These are phyloP conservation scores for Ophion ellenae DNA, from an alignment of 2,888 invertebrate species.

Conservation along the genomic window DNA sequence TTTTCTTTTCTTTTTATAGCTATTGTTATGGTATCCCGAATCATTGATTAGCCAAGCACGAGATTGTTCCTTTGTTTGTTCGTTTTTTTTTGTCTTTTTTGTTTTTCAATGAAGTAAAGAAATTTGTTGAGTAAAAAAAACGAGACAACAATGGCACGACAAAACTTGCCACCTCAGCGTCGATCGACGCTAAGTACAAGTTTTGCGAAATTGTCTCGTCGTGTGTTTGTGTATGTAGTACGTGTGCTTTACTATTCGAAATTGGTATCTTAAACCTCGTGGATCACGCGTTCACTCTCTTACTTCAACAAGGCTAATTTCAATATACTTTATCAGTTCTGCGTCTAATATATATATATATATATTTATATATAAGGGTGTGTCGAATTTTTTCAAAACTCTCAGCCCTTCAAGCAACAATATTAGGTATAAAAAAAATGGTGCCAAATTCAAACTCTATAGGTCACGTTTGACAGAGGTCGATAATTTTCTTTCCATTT, in stretches of 20 bases:
- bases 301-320: slow-evolving; percentile 63
- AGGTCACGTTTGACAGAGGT: not conserved
- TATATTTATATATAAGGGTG: slow-evolving; percentile 25
- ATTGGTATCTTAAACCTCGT: slow-evolving; percentile 40
- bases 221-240: not conserved
- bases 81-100: not conserved
- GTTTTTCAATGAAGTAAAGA: slow-evolving; percentile 55
- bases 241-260: slow-evolving; percentile 12
- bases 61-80: slow-evolving; percentile 24
- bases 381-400: slow-evolving; percentile 35
- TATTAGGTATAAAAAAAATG: not conserved
- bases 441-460: not conserved
- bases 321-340: slow-evolving; percentile 71
- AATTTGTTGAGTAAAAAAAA: slow-evolving; percentile 30
- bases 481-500: not conserved
- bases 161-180: not conserved
- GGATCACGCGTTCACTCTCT: slow-evolving; percentile 52
- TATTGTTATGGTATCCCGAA: slow-evolving; percentile 64
- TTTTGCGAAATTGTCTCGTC: slow-evolving; percentile 15
- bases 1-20: slow-evolving; percentile 55
- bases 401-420: not conserved
- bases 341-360: slow-evolving; percentile 68
- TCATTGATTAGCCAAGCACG: slow-evolving; percentile 57
- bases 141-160: slow-evolving; percentile 45
- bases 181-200: slow-evolving; percentile 25